Base-by-base conservation (phyloP, 2,113 vertebrate genomes). In the Steatornis caripensis region DNA sequence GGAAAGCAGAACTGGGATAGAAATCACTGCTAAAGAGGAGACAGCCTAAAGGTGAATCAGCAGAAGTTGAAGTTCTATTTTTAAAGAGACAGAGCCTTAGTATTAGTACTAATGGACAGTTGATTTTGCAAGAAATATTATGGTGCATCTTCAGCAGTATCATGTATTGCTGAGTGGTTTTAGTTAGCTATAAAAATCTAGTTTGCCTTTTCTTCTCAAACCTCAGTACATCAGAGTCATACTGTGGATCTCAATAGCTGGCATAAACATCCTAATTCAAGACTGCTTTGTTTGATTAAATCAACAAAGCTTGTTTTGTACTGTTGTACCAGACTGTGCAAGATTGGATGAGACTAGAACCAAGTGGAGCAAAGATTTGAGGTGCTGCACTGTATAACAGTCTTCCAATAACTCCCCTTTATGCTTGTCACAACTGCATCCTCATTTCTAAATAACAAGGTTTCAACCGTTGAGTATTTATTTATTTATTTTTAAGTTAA, bases 271-370 rank as follows among this genome's bases (percentile, higher is more conserved):
- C 22, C 74, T 61, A 62, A 80, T 82, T 85, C 45, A 86, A 71
- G 70, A 58, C 7, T 0, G 12, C 81, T 93, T 96, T 96, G 72
- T 95, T 88, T 82, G 93, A 62, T 96, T 81, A 94, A 95, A 91
- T 43, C 76, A 93, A 89, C 91, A 94, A 83, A 92, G 90, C 75
- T 91, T 68, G 62, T 61, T 95, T 89, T 93, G 81, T 80, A 3
- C 69, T 53, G 41, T 76, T 77, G 71, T 94, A 91, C 81, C 93
- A 94, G 81, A 85, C 74, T 24, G 43, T 77, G 18, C 53, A 46
- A 72, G 66, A 87, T 55, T 48, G 83, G 48, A 49, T 36, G 61
- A 58, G 65, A 80, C 64, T 62, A 46, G 72, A 89, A 87, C 6
- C 4, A 88, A 77, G 49, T 3, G 0, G 36, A 66, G 62, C 46